Evolutionary conservation across 2,888 invertebrate species (phyloP).

Genomic region (Boloria euphrosyne): DNA sequence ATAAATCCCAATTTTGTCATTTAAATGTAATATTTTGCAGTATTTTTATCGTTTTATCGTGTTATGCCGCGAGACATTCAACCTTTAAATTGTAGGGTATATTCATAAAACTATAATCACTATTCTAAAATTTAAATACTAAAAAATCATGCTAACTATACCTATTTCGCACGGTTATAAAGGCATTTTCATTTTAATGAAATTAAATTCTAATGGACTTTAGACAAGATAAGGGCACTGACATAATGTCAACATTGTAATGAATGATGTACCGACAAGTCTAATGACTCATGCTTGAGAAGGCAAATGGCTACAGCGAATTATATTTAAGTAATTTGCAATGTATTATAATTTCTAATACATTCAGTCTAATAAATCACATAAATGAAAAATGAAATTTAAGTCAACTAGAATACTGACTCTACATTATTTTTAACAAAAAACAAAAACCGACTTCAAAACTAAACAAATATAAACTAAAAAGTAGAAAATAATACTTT

Average conservation of each 20-base stretch:
- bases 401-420: constrained; percentile 3
- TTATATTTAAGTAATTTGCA: constrained; percentile 3
- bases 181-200: not conserved
- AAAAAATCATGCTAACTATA: no score
- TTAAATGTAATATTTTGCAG: not conserved
- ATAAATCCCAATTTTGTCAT: not conserved
- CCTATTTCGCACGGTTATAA: no score
- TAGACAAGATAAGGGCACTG: constrained; percentile 26
- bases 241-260: constrained; percentile 33
- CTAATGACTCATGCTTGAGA: constrained; percentile 15
- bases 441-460: no score
- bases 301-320: constrained; percentile 1
- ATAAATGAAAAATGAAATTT: not conserved
- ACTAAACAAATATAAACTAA: no score
- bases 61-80: no score
- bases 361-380: not conserved
- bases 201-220: constrained; percentile 10
- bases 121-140: no score
- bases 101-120: no score
- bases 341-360: constrained; percentile 1
- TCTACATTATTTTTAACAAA: no score
- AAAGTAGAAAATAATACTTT: no score
- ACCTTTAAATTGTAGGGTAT: no score
- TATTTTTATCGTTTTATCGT: no score
- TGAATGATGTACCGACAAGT: constrained; percentile 26